Conservation (phyloP, 2,888 invertebrate genomes). For the Odontomyia ornata region DNA sequence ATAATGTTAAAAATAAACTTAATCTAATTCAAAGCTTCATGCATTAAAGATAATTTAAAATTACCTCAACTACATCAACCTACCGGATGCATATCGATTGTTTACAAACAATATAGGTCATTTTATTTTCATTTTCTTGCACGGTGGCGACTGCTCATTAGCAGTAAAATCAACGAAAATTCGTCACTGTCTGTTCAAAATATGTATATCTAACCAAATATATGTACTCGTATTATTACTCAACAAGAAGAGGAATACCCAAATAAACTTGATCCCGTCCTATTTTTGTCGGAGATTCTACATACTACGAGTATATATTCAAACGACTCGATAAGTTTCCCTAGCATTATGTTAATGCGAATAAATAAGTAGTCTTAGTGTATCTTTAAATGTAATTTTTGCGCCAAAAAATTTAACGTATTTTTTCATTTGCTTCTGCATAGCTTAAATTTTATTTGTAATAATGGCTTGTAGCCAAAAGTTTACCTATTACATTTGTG, state of each 20-base stretch:
- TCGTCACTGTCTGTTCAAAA: background rate
- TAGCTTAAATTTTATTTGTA: background rate
- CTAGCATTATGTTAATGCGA: too few species aligned
- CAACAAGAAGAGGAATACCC: background rate
- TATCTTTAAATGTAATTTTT: background rate
- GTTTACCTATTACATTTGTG: too few species aligned
- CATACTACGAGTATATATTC: background rate
- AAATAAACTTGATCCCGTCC: conserved; percentile 44
- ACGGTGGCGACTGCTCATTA: background rate
- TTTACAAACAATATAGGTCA: conserved; percentile 31
- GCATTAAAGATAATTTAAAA: too few species aligned
- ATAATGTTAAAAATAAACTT: too few species aligned
- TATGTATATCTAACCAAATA: background rate
- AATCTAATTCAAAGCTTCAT: too few species aligned
- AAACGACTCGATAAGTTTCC: background rate
- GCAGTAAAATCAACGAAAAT: background rate
- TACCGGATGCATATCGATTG: background rate
- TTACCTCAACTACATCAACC: too few species aligned
- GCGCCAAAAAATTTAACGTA: background rate
- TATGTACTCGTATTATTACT: background rate
- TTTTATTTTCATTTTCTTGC: background rate
- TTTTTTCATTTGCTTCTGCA: background rate
- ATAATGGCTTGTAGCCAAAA: background rate
- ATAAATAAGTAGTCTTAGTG: background rate
- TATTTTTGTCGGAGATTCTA: background rate